These are phyloP conservation scores for Coleophora deauratella DNA, from an alignment of 2,888 invertebrate species.

Conservation along the genomic window DNA sequence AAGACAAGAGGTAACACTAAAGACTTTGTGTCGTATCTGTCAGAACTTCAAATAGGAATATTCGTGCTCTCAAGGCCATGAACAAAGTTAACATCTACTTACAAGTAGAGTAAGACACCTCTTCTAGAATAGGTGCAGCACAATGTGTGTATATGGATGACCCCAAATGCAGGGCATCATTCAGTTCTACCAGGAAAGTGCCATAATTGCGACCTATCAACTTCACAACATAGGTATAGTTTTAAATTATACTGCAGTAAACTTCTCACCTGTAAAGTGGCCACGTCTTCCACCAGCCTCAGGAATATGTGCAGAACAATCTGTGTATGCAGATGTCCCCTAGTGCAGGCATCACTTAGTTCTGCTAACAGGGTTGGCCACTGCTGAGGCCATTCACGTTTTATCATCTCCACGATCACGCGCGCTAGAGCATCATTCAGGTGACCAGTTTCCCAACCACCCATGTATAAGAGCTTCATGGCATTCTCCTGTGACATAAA, in stretches of 20 bases:
- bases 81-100: no score
- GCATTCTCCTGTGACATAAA: conserved; percentile 78
- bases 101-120: no score
- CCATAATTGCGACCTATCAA: no score
- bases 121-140: no score
- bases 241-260: background rate
- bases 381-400: conserved; percentile 98
- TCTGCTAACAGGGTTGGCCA: conserved; percentile 92
- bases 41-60: no score
- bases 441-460: conserved; percentile 82
- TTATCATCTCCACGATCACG: conserved; percentile 97
- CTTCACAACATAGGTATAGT: no score
- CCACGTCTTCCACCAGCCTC: conserved; percentile 94
- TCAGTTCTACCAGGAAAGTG: no score
- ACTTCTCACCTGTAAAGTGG: conserved; percentile 81
- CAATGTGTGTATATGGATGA: no score
- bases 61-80: no score
- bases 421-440: conserved; percentile 90
- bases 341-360: conserved; percentile 85
- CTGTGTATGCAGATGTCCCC: conserved; percentile 92
- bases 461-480: conserved; percentile 88
- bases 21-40: no score
- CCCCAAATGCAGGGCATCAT: no score
- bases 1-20: no score
- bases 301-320: conserved; percentile 91